These are phyloP conservation scores for Cremastinae sp. DNA, from an alignment of 2,888 invertebrate genomes.

Conservation along the genomic window DNA sequence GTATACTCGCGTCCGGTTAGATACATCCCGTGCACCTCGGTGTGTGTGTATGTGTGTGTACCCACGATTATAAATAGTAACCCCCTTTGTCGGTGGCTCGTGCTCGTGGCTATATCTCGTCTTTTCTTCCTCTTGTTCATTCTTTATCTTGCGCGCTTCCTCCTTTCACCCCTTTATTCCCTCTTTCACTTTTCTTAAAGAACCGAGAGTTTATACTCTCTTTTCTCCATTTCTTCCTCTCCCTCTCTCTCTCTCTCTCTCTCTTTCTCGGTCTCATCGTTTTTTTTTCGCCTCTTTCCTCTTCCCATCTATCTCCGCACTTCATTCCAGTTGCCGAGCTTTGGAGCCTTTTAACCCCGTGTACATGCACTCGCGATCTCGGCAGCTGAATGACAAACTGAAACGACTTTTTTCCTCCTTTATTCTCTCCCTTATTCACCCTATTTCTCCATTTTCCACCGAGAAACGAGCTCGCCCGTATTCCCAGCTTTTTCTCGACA, in stretches of 20 bases:
- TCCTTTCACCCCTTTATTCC: constrained; percentile 64
- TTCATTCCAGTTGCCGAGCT: constrained; percentile 52
- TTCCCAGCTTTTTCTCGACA: constrained; percentile 35
- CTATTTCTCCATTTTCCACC: no score
- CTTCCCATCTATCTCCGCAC: constrained; percentile 30
- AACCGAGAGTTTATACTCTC: constrained; percentile 9
- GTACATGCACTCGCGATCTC: constrained; percentile 10
- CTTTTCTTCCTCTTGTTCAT: constrained; percentile 69
- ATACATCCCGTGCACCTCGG: constrained; percentile 46
- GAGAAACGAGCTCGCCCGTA: neutral
- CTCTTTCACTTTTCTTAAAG: constrained; percentile 49
- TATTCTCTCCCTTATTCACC: no score
- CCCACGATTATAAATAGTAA: constrained; percentile 78
- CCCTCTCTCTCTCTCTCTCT: constrained; percentile 20
- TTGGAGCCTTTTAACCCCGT: constrained; percentile 47
- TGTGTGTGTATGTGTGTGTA: constrained; percentile 28
- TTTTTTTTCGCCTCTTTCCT: constrained; percentile 1
- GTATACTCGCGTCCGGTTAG: constrained; percentile 55
- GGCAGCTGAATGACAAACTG: constrained; percentile 56
- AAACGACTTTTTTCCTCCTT: constrained; percentile 24
- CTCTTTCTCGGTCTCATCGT: constrained; percentile 16
- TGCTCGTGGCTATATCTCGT: constrained; percentile 35
- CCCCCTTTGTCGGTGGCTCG: constrained; percentile 74
- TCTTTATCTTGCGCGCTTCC: constrained; percentile 65
- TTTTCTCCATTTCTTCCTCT: neutral